A percentile compares a stretch with the other conserved stretches of the same genome.
Evolutionary conservation across 2,888 invertebrate species (phyloP).

Genomic region (Cybosia mesomella): DNA sequence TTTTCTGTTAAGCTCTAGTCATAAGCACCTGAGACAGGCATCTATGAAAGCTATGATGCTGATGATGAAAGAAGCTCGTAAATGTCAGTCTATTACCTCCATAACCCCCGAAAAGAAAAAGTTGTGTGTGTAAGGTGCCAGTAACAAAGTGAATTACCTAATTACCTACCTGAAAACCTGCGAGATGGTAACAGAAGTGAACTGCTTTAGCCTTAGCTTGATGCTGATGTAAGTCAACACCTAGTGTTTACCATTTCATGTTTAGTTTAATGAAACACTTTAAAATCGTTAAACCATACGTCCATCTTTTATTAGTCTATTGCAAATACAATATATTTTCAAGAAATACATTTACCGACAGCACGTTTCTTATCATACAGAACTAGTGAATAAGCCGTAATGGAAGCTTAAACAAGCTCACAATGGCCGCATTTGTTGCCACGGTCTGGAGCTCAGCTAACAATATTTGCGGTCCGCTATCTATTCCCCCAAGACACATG

Average conservation of each 20-base stretch:
- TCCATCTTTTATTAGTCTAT: no score
- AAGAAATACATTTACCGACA: slow-evolving; percentile 16
- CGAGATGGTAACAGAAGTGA: neutral
- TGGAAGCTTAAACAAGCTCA: slow-evolving; percentile 58
- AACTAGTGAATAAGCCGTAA: slow-evolving; percentile 51
- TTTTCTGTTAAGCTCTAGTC: no score
- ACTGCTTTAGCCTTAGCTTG: neutral
- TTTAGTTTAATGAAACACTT: neutral
- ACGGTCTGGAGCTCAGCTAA: slow-evolving; percentile 75
- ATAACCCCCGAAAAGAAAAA: neutral
- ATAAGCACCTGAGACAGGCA: neutral
- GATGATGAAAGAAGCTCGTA: neutral
- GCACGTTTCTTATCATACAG: slow-evolving; percentile 32
- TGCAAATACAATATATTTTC: no score
- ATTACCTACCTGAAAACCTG: neutral
- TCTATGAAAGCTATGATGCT: neutral
- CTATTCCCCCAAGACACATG: slow-evolving; percentile 71
- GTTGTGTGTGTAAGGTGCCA: neutral
- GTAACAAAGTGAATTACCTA: neutral
- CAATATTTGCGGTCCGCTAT: slow-evolving; percentile 80
- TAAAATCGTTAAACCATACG: neutral
- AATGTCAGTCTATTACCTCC: neutral
- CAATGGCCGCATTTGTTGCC: slow-evolving; percentile 63
- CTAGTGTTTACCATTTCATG: neutral
- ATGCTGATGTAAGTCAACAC: neutral